Conservation (phyloP, 1,140 invertebrate species). For the Harpegnathos saltator region DNA sequence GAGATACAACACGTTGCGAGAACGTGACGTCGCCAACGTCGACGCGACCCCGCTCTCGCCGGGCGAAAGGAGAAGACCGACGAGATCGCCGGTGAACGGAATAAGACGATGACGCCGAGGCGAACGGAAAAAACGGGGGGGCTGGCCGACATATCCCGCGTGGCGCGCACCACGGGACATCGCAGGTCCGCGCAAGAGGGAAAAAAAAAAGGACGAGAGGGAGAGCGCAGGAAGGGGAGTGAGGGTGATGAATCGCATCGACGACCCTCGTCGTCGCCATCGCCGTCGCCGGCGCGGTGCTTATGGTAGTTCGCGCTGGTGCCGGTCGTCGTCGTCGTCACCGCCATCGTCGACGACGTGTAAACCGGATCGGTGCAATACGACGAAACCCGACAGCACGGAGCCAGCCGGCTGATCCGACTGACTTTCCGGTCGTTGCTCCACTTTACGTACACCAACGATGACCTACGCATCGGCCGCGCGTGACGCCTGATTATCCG, state of each 20-base stretch:
- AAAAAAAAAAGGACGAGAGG: constrained; percentile 15
- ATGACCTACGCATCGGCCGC: constrained; percentile 11
- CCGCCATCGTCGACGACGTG: constrained; percentile 59
- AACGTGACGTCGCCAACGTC: constrained; percentile 6
- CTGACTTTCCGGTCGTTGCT: constrained; percentile 80
- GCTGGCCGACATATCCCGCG: background rate
- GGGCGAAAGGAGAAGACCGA: constrained; percentile 18
- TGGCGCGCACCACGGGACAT: constrained; percentile 51
- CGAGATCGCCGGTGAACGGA: constrained; percentile 23
- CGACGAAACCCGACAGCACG: constrained; percentile 80
- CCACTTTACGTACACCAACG: constrained; percentile 74
- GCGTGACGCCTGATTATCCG: constrained; percentile 49
- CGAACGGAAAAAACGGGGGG: background rate
- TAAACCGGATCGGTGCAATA: constrained; percentile 80
- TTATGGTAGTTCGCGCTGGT: too few relatives aligned
- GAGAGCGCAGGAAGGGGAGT: constrained; percentile 38
- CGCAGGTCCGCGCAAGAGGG: constrained; percentile 30
- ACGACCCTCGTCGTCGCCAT: constrained; percentile 28
- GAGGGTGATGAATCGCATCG: constrained; percentile 36
- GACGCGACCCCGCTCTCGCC: background rate
- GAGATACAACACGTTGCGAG: background rate
- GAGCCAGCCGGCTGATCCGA: constrained; percentile 77
- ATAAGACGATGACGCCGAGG: constrained; percentile 19
- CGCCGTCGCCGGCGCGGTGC: too few relatives aligned
- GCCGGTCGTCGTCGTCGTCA: constrained; percentile 39